phyloP scores from a whole-genome alignment of 2,113 vertebrate genomes.

The Gymnogyps californianus region DNA sequence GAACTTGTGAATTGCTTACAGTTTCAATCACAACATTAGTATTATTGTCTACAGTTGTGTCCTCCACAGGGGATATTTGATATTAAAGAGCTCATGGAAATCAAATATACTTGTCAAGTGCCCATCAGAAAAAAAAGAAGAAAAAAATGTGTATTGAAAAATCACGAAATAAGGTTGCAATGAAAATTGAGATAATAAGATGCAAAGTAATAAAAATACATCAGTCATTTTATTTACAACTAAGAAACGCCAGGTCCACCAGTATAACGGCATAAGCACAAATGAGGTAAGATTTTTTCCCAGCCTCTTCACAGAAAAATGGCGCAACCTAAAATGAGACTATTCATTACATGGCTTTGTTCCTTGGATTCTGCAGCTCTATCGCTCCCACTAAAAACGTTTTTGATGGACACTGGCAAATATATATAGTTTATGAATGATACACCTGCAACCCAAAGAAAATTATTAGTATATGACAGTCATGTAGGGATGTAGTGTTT shows the following conservation, averaged over 20 bases:
- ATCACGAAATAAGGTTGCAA: background rate
- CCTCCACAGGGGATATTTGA: background rate
- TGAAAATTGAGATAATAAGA: background rate
- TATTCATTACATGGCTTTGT: background rate
- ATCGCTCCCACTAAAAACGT: background rate
- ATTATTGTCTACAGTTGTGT: background rate
- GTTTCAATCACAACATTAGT: background rate
- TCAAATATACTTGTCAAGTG: constrained; percentile 1
- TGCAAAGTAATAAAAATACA: background rate
- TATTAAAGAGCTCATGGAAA: background rate
- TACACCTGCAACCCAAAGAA: background rate
- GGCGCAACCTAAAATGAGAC: background rate
- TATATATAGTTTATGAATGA: background rate
- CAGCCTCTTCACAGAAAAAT: background rate
- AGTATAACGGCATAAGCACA: background rate
- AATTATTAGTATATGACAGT: background rate
- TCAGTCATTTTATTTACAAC: background rate
- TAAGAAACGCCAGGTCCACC: background rate
- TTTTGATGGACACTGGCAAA: constrained; percentile 23
- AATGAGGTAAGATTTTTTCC: background rate
- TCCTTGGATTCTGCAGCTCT: background rate
- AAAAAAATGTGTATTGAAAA: background rate
- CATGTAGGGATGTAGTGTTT: background rate
- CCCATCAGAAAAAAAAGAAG: background rate
- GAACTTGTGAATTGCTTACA: background rate